Evolutionary conservation across 2,888 invertebrate species (phyloP).

Genomic region (Heliconius hortense): DNA sequence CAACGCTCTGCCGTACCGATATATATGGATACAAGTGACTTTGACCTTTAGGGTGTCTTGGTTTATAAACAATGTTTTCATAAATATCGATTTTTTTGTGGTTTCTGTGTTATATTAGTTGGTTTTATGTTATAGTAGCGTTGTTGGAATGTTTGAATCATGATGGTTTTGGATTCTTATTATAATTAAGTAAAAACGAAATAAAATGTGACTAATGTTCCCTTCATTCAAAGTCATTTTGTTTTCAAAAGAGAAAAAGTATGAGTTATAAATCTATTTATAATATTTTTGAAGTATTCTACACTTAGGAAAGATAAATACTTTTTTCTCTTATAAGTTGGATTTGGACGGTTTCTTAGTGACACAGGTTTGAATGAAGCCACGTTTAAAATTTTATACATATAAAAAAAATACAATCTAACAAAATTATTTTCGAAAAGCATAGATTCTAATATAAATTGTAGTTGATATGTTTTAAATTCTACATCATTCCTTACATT

Average conservation of each 20-base stretch:
- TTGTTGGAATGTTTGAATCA: neutral
- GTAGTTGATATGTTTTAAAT: too few relatives aligned
- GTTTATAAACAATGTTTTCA: constrained; percentile 34
- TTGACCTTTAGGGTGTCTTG: constrained; percentile 45
- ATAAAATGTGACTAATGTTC: neutral
- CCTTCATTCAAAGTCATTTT: neutral
- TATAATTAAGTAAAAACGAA: neutral
- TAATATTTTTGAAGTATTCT: too few relatives aligned
- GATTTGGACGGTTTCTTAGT: too few relatives aligned
- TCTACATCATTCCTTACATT: too few relatives aligned
- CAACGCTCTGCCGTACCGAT: constrained; percentile 53
- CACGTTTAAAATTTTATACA: too few relatives aligned
- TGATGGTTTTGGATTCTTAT: neutral
- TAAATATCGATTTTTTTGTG: constrained; percentile 6
- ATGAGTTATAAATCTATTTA: too few relatives aligned
- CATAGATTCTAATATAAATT: neutral
- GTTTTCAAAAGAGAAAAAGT: too few relatives aligned
- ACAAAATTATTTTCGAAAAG: neutral
- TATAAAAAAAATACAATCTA: neutral
- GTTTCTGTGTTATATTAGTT: constrained; percentile 5
- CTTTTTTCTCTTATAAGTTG: too few relatives aligned
- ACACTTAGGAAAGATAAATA: too few relatives aligned
- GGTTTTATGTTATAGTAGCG: neutral
- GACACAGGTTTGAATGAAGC: too few relatives aligned
- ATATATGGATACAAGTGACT: constrained; percentile 45